These are phyloP conservation scores for Magallana nippona DNA, from an alignment of 2,888 invertebrate genomes.

Conservation along the genomic window DNA sequence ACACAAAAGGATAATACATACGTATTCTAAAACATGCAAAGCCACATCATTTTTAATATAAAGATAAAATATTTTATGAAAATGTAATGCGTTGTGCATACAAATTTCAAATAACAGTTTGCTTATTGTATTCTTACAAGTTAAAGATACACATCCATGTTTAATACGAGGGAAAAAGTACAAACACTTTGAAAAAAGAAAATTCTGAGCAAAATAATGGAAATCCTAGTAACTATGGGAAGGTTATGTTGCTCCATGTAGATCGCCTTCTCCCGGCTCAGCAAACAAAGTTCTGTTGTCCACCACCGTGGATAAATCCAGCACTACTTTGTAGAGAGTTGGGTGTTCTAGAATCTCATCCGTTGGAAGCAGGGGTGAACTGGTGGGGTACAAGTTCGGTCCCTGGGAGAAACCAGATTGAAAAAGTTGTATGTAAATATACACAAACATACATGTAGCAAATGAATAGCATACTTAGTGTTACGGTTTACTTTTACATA, in stretches of 20 bases:
- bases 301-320: conserved; percentile 90
- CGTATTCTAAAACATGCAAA: neutral
- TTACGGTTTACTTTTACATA: no score
- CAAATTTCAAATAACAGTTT: neutral
- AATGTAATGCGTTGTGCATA: neutral
- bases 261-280: conserved; percentile 80
- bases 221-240: neutral
- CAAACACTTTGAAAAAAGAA: conserved; percentile 10
- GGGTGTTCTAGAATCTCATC: conserved; percentile 92
- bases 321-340: conserved; percentile 85
- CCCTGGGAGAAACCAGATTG: conserved; percentile 83
- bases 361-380: conserved; percentile 92
- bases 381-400: conserved; percentile 91
- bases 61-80: neutral
- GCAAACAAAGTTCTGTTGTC: conserved; percentile 89
- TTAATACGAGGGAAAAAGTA: neutral
- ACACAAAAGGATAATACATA: neutral
- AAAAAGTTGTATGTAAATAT: neutral
- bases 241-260: conserved; percentile 59
- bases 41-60: neutral
- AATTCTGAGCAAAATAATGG: conserved; percentile 9
- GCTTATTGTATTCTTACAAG: neutral
- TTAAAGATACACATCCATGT: neutral
- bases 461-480: no score
- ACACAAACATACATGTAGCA: neutral